Evolutionary conservation across 1,140 invertebrate genomes (phyloP), one percentile per base, ranked within the genome.

Genomic region (Drosophila prosaltans): DNA sequence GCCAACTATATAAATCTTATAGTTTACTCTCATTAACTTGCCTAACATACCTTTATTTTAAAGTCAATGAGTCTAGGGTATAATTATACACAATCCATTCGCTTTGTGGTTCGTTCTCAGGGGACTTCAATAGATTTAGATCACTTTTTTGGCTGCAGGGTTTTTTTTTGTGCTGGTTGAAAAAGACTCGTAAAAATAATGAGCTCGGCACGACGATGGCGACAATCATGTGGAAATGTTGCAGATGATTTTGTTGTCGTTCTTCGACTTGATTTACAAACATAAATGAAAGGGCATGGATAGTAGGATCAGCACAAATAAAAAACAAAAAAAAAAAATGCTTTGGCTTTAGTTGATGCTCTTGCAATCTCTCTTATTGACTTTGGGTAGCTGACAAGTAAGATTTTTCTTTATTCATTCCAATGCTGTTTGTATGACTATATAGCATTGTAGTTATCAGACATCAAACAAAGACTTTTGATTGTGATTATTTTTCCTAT

Each of bases 171-270:
- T 16, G 16, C 16, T 67, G 55, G 55, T 63, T 48, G 65, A 58
- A 85, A 86, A 86, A 86, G 81, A 81, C 55, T 65, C 83, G 74
- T 86, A 86, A 86, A 86, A 86, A 82, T 86, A 86, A 86, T 86
- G 83, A 88, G 83, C 83, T 81, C 59, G 71, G 76, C 83, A 83
- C 83, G 83, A 77, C 76, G 73, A 83, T 88, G 83, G 83, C 83
- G 83, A 88, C 83, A 86, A 83, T 88, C 83, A 80, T 81, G 40
- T 45, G 41, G 40, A 24, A 41, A 48, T 36, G 60, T 62, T 62
- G 36, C 28, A 26, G 78, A 85, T 63, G 78, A 69, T 55, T 72
- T 78, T 82, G 76, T 60, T 71, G 67, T 40, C 64, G 48, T 66
- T 36, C 40, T 41, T 60, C 32, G 11, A 60, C 21, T 41, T 48